Conservation (phyloP, 2,797 vertebrate species). For the Steatocranus sp. region DNA sequence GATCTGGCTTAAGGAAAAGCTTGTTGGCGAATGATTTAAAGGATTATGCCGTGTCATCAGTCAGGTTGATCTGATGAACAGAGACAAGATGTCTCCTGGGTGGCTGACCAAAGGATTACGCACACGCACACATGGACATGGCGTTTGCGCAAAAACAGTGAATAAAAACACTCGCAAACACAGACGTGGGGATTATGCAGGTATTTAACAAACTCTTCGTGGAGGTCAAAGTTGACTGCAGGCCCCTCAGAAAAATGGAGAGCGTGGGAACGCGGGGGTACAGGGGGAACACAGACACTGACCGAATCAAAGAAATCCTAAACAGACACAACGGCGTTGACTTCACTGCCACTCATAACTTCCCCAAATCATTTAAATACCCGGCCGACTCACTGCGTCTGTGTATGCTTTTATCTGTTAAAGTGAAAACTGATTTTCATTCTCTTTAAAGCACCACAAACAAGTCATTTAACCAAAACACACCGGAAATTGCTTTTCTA, state of each 20-base stretch:
- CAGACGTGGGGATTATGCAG: conserved; percentile 71
- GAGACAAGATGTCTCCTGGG: conserved; percentile 60
- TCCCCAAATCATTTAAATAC: not conserved
- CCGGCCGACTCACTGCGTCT: not conserved
- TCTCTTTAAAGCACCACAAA: not conserved
- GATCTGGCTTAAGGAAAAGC: conserved; percentile 8
- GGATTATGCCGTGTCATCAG: conserved; percentile 37
- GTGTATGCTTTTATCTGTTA: not conserved
- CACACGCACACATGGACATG: not conserved
- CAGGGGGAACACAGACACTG: conserved; percentile 6
- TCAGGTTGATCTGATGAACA: conserved; percentile 56
- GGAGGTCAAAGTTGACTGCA: conserved; percentile 74
- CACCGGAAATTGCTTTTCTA: not conserved
- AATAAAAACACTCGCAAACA: conserved; percentile 44
- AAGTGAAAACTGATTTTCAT: not conserved
- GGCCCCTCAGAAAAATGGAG: conserved; percentile 56
- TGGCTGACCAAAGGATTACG: conserved; percentile 38
- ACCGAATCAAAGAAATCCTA: conserved; percentile 34
- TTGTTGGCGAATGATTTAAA: conserved; percentile 27
- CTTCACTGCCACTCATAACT: not conserved
- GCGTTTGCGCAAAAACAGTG: not conserved
- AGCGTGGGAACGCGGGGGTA: conserved; percentile 43
- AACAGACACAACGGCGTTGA: conserved; percentile 13
- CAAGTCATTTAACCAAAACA: not conserved
- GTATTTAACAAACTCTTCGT: conserved; percentile 77